phyloP scores from a whole-genome alignment of 37 sponge, comb jelly and placozoan species.

The Hexactinellida sp. region DNA sequence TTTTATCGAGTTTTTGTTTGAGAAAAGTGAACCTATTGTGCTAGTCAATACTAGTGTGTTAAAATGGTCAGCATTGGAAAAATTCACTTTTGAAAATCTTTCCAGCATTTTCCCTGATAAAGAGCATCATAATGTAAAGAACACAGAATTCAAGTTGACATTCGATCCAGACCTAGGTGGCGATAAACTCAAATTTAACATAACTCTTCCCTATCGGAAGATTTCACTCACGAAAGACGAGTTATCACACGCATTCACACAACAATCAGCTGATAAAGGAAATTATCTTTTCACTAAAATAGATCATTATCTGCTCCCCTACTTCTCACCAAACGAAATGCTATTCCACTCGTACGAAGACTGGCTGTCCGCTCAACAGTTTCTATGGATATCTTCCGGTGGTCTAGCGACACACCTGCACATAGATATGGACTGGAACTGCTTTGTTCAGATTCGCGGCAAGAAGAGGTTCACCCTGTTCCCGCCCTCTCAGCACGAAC shows the following conservation, averaged over 20 bases:
- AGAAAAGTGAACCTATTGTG: constrained; percentile 34
- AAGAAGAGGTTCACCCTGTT: constrained; percentile 74
- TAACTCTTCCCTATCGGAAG: constrained; percentile 42
- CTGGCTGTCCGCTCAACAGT: constrained; percentile 36
- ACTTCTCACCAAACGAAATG: constrained; percentile 27
- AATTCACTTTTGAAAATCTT: constrained; percentile 54
- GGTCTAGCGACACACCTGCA: constrained; percentile 81
- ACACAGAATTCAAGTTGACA: constrained; percentile 42
- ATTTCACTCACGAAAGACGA: constrained; percentile 41
- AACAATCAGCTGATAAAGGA: constrained; percentile 24
- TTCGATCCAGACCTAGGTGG: constrained; percentile 62
- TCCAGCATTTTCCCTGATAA: constrained; percentile 19
- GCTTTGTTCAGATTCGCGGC: constrained; percentile 68
- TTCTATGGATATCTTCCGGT: constrained; percentile 76
- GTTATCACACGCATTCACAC: constrained; percentile 43
- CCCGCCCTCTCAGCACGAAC: constrained; percentile 50
- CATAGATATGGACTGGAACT: constrained; percentile 81
- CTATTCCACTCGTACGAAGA: constrained; percentile 47
- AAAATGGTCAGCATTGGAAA: constrained; percentile 44
- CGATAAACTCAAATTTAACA: constrained; percentile 47
- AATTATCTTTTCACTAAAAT: constrained; percentile 63
- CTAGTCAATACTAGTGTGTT: constrained; percentile 40
- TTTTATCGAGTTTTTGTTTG: constrained; percentile 31
- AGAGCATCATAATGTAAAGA: constrained; percentile 42
- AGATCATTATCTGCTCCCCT: constrained; percentile 28